These are phyloP conservation scores for Drosophila yakuba DNA, from an alignment of 1,140 invertebrate genomes.

Conservation along the genomic window DNA sequence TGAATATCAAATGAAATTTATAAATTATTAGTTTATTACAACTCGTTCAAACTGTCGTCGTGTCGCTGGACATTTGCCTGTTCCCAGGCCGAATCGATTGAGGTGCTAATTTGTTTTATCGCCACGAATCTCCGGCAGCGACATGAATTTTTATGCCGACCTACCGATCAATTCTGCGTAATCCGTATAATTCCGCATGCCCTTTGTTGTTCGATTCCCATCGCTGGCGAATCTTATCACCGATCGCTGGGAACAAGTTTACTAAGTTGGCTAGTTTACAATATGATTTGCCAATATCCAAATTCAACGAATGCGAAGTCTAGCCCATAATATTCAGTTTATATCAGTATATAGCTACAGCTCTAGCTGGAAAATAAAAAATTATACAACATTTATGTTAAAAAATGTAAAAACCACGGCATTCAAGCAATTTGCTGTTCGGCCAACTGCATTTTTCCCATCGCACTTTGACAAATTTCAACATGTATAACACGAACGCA, in stretches of 20 bases:
- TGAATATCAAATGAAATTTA: slow-evolving; percentile 74
- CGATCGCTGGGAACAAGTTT: slow-evolving; percentile 48
- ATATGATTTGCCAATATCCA: slow-evolving; percentile 45
- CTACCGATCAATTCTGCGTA: slow-evolving; percentile 24
- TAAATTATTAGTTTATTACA: slow-evolving; percentile 77
- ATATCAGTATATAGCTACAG: no score
- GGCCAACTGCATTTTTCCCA: not conserved
- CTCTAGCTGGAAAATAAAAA: no score
- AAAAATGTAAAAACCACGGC: no score
- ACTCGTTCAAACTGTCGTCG: slow-evolving; percentile 49
- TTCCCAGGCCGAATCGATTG: slow-evolving; percentile 22
- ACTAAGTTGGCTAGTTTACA: not conserved
- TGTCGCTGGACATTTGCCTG: slow-evolving; percentile 1
- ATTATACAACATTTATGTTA: no score
- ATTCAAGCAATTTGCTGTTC: not conserved
- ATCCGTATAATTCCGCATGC: slow-evolving; percentile 17
- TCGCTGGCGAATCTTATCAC: slow-evolving; percentile 31
- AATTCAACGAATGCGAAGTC: slow-evolving; percentile 48
- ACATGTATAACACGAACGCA: slow-evolving; percentile 6
- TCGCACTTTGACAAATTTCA: slow-evolving; percentile 26
- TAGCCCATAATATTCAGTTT: not conserved
- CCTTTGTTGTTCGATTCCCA: slow-evolving; percentile 36
- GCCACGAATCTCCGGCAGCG: slow-evolving; percentile 42
- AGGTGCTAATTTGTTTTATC: slow-evolving; percentile 70
- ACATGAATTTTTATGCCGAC: slow-evolving; percentile 54